phyloP scores from a whole-genome alignment of 2,888 invertebrate genomes.

The Vannuccia rotundouncinata region DNA sequence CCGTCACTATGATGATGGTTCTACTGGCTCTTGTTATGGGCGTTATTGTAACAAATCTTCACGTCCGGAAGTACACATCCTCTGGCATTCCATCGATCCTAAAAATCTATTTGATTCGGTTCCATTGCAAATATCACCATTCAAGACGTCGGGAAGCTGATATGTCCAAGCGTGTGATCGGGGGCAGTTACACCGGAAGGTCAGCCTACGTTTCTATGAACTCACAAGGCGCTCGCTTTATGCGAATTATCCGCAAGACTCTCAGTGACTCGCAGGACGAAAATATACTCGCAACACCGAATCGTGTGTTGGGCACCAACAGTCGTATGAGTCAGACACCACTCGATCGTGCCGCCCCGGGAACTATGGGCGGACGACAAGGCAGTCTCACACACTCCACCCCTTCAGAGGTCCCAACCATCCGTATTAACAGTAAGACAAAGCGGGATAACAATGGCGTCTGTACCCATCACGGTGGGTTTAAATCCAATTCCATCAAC shows the following conservation, averaged over 20 bases:
- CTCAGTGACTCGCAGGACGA: not conserved
- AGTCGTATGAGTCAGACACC: not conserved
- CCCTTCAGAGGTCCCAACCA: not conserved
- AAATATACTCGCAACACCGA: not conserved
- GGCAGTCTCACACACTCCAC: not conserved
- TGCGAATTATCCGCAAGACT: not conserved
- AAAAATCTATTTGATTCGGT: not conserved
- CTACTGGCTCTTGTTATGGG: slow-evolving; percentile 32
- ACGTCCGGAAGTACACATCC: slow-evolving; percentile 33
- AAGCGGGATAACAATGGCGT: not conserved
- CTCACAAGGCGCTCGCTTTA: slow-evolving; percentile 25
- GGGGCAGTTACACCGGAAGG: not conserved
- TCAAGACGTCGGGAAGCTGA: not conserved
- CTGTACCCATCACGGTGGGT: no score
- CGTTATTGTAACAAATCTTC: slow-evolving; percentile 35
- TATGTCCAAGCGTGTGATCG: not conserved
- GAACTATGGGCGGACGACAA: slow-evolving; percentile 1
- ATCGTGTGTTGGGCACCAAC: not conserved
- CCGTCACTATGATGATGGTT: slow-evolving; percentile 34
- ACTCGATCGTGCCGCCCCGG: not conserved
- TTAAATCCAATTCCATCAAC: not conserved
- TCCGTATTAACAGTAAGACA: not conserved
- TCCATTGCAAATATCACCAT: slow-evolving; percentile 29
- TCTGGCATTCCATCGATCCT: slow-evolving; percentile 1
- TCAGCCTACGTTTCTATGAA: not conserved